Base-by-base conservation (phyloP, 2,888 invertebrate species). In the Amiota minor region DNA sequence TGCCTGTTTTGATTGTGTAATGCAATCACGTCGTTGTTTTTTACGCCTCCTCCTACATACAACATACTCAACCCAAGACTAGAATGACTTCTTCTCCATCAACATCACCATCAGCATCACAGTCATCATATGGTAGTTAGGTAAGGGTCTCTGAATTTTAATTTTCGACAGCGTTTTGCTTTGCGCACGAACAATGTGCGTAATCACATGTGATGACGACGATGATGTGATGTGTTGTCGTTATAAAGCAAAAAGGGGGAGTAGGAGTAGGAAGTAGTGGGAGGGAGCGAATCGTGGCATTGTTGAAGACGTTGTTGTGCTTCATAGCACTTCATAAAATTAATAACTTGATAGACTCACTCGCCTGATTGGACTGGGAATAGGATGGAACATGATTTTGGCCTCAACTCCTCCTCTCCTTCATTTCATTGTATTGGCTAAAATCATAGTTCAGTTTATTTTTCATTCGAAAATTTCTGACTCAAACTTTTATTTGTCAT, bases 111-210 rank as follows among this genome's bases (percentile, higher is more conserved):
- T 35, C 35, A 35, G 6, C 35, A 35, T 35, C 35, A 35, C 47
- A 64, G 55, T 18, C 69, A 55, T 18, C 68, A 67, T 62, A 18
- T 53, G 56, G 59, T 75, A 76, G 79, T 81, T 85, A 50, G 50
- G 56, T 49, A 85, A 84, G 83, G 85, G 84, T 79, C 82, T 78
- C 78, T 81, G 88, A 86, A 86, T 87, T 87, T 88, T 86, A 87
- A 88, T 88, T 86, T 87, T 80, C 81, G 84, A 81, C 81, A 84
- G 80, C 82, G 78, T 80, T 82, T 78, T 75, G 79, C 76, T 76
- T 80, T 81, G 85, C 81, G 77, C 81, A 80, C 79, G 79, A 88
- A 87, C 88, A 87, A 87, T 87, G 87, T 83, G 88, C 86, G 88
- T 88, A 87, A 87, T 87, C 88, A 87, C 82, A 87, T 83, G 88